Evolutionary conservation across 1,140 invertebrate genomes (phyloP).

Genomic region (Musca domestica): DNA sequence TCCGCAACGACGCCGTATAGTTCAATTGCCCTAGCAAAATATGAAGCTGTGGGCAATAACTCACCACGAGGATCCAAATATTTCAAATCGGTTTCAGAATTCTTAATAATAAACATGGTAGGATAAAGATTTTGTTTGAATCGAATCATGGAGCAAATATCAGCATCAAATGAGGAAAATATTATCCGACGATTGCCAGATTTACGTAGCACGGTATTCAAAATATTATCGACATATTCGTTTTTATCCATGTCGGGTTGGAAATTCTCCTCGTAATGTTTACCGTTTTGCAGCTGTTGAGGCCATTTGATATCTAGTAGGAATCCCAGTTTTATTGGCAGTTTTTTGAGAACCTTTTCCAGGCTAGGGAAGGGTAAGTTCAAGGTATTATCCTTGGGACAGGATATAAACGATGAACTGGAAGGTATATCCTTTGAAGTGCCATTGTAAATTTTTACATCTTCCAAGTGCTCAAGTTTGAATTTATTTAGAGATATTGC

Average conservation of each 20-base stretch:
- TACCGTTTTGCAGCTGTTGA: constrained; percentile 76
- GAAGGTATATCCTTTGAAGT: background rate
- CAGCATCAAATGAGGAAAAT: constrained; percentile 91
- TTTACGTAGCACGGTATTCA: constrained; percentile 73
- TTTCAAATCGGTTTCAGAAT: background rate
- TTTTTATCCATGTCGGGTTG: constrained; percentile 78
- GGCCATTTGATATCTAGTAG: constrained; percentile 96
- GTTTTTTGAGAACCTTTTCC: constrained; percentile 68
- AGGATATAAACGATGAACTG: constrained; percentile 23
- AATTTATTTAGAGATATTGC: constrained; percentile 11
- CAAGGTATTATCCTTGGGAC: constrained; percentile 53
- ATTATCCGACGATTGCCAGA: constrained; percentile 77
- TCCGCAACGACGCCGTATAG: background rate
- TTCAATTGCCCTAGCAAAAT: constrained; percentile 11
- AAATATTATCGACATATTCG: constrained; percentile 74
- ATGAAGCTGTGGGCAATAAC: background rate
- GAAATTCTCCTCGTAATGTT: constrained; percentile 63
- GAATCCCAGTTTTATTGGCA: constrained; percentile 79
- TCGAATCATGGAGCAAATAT: constrained; percentile 86
- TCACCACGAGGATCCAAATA: constrained; percentile 23
- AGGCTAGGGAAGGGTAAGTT: constrained; percentile 90
- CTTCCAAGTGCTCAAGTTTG: background rate
- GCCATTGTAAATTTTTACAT: constrained; percentile 10
- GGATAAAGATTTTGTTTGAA: constrained; percentile 94
- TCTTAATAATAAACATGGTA: constrained; percentile 79